Evolutionary conservation across 2,113 vertebrate species (phyloP).

Genomic region (Erinaceus europaeus): DNA sequence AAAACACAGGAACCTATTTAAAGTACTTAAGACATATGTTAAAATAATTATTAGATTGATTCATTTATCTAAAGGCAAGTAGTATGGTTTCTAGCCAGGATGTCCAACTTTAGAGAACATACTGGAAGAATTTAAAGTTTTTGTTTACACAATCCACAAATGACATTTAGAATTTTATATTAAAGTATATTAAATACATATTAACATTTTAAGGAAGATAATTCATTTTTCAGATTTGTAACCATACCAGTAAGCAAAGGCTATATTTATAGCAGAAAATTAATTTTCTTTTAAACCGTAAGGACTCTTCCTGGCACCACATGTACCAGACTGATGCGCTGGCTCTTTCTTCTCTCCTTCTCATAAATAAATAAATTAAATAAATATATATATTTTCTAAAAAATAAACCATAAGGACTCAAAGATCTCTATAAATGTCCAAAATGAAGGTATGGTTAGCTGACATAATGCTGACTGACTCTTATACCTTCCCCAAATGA

Average conservation of each 20-base stretch:
- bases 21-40: constrained; percentile 9
- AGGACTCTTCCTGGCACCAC: no score
- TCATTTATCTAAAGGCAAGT: constrained; percentile 32
- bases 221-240: not conserved
- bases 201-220: not conserved
- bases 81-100: not conserved
- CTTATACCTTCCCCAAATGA: not conserved
- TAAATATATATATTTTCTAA: no score
- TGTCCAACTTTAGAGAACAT: not conserved
- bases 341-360: no score
- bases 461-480: not conserved
- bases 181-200: not conserved
- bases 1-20: not conserved
- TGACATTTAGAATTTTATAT: not conserved
- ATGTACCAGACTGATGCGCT: no score
- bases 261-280: not conserved
- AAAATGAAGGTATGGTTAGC: not conserved
- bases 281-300: not conserved
- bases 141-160: not conserved
- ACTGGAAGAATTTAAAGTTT: not conserved
- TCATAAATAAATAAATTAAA: no score
- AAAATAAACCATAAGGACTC: no score
- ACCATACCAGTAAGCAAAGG: not conserved
- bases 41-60: constrained; percentile 15
- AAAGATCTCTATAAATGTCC: no score